Evolutionary conservation across 2,797 vertebrate genomes (phyloP), one percentile per base, ranked within the genome.

Genomic region (Pantherophis alleghaniensis): DNA sequence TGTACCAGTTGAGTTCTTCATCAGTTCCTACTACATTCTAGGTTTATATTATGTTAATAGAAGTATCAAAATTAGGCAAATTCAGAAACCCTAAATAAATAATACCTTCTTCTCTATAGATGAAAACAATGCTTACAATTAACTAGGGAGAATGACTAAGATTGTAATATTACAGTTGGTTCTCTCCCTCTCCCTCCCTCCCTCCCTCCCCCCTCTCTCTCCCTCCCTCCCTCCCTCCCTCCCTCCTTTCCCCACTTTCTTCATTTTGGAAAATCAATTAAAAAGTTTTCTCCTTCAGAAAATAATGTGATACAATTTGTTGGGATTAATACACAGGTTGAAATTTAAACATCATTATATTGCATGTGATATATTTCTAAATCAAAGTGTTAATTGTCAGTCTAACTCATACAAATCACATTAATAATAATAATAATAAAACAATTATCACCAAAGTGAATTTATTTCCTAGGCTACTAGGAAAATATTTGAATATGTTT

Each of bases 231-330:
- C 2, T 69, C n/a, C 32, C 13, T 69, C 22, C 0, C 7, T 26
- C 20, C 9, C 60, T 61, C 7, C 2, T 20, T 12, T 2, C 1
- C 28, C 1, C 5, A 14, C 4, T 12, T 18, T 0, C 18, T 42
- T 79, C 18, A 42, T 79, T 79, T 79, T 42, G 3, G 7, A 79
- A 79, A 79, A 79, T 10, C 16, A 20, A 9, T 74, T 42, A 63
- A 79, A 42, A 37, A 22, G 0, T 4, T 20, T 79, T 69, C 66
- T 69, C 13, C 7, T 37, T 79, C 32, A 42, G 69, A 79, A 37
- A 79, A 79, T 69, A 10, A 37, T 22, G 2, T 37, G 69, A 32
- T 79, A 10, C 16, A 79, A 22, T 79, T 37, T 22, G 6, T 79
- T 37, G 32, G 32, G 69, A 42, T 79, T 79, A 37, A 79, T 79